Conservation (phyloP, 2,888 invertebrate genomes). For the Andrena bicolor region DNA sequence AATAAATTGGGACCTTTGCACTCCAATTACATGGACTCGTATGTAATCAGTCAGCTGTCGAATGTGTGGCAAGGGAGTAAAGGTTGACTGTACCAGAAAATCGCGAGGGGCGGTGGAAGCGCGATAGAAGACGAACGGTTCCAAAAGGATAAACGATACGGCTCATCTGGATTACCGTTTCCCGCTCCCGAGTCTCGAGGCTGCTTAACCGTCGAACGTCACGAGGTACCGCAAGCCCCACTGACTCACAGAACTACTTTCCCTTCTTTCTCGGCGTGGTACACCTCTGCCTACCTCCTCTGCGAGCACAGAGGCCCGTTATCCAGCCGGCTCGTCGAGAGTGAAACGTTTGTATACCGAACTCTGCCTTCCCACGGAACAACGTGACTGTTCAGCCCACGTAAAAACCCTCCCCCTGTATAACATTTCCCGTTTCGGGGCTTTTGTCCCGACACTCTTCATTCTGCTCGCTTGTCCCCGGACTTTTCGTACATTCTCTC, state of each 20-base stretch:
- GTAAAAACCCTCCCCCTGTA: slow-evolving; percentile 40
- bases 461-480: not conserved
- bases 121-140: slow-evolving; percentile 20
- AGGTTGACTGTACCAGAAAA: not conserved
- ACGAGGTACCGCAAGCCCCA: slow-evolving; percentile 81
- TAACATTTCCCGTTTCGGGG: slow-evolving; percentile 44
- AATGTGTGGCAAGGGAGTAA: too few relatives aligned
- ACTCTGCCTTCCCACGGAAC: slow-evolving; percentile 70
- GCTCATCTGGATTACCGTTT: slow-evolving; percentile 65
- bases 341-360: slow-evolving; percentile 74
- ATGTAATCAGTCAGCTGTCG: not conserved
- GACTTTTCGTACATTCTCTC: not conserved
- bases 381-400: slow-evolving; percentile 44
- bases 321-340: slow-evolving; percentile 78
- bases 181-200: slow-evolving; percentile 50
- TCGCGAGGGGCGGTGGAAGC: not conserved
- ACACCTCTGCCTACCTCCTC: slow-evolving; percentile 51
- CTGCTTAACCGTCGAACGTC: slow-evolving; percentile 66
- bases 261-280: slow-evolving; percentile 80
- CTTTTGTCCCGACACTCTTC: slow-evolving; percentile 26
- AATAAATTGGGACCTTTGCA: not conserved
- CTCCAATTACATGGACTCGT: not conserved
- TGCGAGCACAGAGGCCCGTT: slow-evolving; percentile 77
- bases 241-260: slow-evolving; percentile 85
- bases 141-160: slow-evolving; percentile 46